Base-by-base conservation (phyloP, 2,888 invertebrate species). In the Drosophila borealis region DNA sequence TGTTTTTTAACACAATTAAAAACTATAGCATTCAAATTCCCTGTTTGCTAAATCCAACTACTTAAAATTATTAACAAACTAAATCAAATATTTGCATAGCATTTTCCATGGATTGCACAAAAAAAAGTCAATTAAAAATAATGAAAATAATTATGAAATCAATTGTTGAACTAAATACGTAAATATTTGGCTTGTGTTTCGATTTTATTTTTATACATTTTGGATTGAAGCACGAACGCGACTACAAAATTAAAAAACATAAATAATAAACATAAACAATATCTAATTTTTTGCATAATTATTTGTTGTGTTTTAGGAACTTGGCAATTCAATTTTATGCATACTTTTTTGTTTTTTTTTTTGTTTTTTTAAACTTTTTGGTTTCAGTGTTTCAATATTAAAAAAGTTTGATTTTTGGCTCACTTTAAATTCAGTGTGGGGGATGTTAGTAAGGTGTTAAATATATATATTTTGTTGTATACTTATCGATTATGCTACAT, bases 171-270 rank as follows among this genome's bases (percentile, higher is more conserved):
- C 60, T 77, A 70, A 73, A 67, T 65, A 68, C 25, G 56, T 54
- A 66, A 65, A 76, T 77, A 63, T 77, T 77, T 77, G 76, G 76
- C 69, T 73, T 76, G 62, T 70, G 75, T 81, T 81, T 68, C 81
- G 42, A 67, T 78, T 65, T 59, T 63, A 73, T 73, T 51, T 29
- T 60, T 29, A 39, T 49, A 53, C 25, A 41, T 48, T 56, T 56
- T 17, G 46, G 10, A 21, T 33, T 29, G 4, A 33, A 46, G 44
- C 36, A 17, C 17, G 48, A 37, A 21, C 54, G 29, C 25, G 25
- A 25, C 25, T 25, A 25, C 25, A 25, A 53, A 37, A 29, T 44
- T 48, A 14, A 42, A 49, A 48, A 50, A 33, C 53, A 51, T 41
- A 57, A 49, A 49, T 45, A 44, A 54, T 41, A 45, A 46, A 41